phyloP scores from a whole-genome alignment of 2,888 invertebrate genomes.

The Drosophila imparisetae region DNA sequence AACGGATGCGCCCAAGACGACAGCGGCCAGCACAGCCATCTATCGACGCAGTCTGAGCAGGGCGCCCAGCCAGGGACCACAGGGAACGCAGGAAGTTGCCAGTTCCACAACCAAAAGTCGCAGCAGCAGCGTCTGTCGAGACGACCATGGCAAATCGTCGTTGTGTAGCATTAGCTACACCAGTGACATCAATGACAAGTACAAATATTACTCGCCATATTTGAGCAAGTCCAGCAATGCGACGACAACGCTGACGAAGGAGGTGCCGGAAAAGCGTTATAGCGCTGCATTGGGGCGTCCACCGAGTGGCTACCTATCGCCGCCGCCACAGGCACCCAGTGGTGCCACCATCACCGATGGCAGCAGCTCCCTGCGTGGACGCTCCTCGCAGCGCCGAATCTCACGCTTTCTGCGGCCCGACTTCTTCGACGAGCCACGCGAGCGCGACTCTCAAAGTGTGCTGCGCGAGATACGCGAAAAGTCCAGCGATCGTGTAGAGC shows the following conservation, averaged over 20 bases:
- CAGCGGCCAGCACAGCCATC: conserved; percentile 59
- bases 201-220: conserved; percentile 84
- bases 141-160: conserved; percentile 79
- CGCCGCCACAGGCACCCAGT: conserved; percentile 53
- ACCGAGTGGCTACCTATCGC: conserved; percentile 82
- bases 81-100: conserved; percentile 11
- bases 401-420: conserved; percentile 92
- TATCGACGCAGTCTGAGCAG: conserved; percentile 71
- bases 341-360: conserved; percentile 49
- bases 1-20: conserved; percentile 66
- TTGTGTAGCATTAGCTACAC: conserved; percentile 75
- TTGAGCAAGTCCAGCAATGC: conserved; percentile 73
- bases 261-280: conserved; percentile 74
- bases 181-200: conserved; percentile 83
- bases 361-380: conserved; percentile 75
- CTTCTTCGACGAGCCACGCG: conserved; percentile 88
- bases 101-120: conserved; percentile 56
- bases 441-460: conserved; percentile 89
- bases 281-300: conserved; percentile 76
- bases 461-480: conserved; percentile 89
- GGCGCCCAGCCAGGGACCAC: conserved; percentile 50
- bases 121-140: conserved; percentile 78
- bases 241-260: conserved; percentile 44
- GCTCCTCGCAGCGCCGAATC: conserved; percentile 87
- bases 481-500: conserved; percentile 84